These are phyloP conservation scores for Temnopleurus reevesii DNA, from an alignment of 53 echinoderm and acorn worm genomes.

Conservation along the genomic window DNA sequence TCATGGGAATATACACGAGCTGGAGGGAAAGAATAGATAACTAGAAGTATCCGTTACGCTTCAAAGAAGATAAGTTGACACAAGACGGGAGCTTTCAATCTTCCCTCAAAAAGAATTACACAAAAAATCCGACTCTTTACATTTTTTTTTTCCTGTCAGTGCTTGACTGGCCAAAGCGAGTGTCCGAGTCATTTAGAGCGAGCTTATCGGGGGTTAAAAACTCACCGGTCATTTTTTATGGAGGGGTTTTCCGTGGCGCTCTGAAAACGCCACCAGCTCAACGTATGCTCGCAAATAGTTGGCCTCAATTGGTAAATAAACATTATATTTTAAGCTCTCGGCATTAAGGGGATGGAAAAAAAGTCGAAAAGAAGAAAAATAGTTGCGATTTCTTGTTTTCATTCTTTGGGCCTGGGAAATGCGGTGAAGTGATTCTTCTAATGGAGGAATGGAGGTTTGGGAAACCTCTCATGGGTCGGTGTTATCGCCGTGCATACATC, in stretches of 20 bases:
- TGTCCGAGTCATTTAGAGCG: not conserved
- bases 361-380: not conserved
- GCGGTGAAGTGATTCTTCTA: not conserved
- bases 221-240: not conserved
- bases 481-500: conserved; percentile 4
- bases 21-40: conserved; percentile 32
- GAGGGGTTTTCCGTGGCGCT: conserved; percentile 24
- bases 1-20: not conserved
- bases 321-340: conserved; percentile 18
- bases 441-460: conserved; percentile 22
- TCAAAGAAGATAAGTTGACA: conserved; percentile 25
- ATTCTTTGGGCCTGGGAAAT: not conserved
- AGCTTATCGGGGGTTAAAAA: not conserved
- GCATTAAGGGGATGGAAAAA: not conserved
- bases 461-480: conserved; percentile 29
- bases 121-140: not conserved
- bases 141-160: not conserved
- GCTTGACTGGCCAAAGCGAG: not conserved
- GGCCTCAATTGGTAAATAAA: conserved; percentile 59
- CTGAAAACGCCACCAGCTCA: conserved; percentile 34
- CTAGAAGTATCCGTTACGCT: conserved; percentile 39
- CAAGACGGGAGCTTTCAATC: conserved; percentile 23
- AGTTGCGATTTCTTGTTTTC: conserved; percentile 5
- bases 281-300: conserved; percentile 48
- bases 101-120: not conserved